These are phyloP conservation scores for Eulemur coronatus DNA, from an alignment of 2,797 vertebrate genomes.

Conservation along the genomic window DNA sequence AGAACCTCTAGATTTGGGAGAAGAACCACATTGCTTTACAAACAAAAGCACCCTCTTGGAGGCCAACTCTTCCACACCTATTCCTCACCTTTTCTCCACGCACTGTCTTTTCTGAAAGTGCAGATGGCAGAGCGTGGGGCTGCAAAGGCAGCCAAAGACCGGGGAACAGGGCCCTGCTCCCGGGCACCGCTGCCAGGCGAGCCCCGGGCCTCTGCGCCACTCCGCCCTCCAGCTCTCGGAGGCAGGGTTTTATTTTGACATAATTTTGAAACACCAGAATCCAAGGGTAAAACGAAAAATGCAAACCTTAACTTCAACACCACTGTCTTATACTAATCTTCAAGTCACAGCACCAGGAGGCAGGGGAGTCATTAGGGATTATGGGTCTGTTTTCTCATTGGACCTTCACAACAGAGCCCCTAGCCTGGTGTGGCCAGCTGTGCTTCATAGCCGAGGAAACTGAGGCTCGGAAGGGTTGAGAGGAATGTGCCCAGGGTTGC, in stretches of 20 bases:
- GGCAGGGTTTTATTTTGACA: neutral
- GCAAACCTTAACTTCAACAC: neutral
- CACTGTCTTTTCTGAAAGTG: neutral
- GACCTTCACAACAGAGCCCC: neutral
- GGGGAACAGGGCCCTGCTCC: neutral
- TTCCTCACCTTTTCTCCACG: neutral
- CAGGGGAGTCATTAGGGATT: fast-evolving
- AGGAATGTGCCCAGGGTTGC: neutral
- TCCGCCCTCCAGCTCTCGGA: neutral
- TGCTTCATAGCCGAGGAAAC: neutral
- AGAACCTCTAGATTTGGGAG: neutral
- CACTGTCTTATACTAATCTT: neutral
- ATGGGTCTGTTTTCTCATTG: neutral
- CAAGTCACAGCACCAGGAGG: neutral
- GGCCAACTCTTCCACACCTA: neutral
- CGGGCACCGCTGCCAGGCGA: fast-evolving
- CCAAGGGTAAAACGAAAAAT: neutral
- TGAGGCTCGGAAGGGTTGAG: neutral
- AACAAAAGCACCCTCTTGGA: neutral
- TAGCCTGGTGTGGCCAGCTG: fast-evolving
- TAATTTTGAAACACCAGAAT: neutral
- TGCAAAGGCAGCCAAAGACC: neutral
- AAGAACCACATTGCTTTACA: neutral
- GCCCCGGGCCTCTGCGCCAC: fast-evolving
- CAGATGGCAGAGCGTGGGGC: neutral